Percentiles rank a stretch among this genome's conserved stretches.
These are phyloP conservation scores for Micoletzkya japonica DNA, from an alignment of 2,888 invertebrate genomes.

Conservation along the genomic window DNA sequence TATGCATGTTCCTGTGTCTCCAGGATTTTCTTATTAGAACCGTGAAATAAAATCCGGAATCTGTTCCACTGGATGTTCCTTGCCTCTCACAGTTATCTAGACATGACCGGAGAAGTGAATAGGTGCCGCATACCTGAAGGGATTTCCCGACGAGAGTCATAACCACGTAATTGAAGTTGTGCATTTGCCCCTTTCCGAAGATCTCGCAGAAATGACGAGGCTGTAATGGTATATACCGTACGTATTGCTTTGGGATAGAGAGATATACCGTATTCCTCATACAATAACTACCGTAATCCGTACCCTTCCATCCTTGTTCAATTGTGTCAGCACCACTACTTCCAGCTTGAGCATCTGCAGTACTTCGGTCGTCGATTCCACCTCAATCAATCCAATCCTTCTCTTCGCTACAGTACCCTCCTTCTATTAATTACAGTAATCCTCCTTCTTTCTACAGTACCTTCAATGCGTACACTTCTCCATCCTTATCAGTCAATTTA, in stretches of 20 bases:
- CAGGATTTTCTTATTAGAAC: background rate
- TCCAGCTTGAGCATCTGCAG: constrained; percentile 57
- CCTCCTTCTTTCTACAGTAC: constrained; percentile 1
- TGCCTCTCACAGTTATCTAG: too few species aligned
- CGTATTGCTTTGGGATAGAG: too few species aligned
- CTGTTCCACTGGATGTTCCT: too few species aligned
- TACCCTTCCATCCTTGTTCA: constrained; percentile 42
- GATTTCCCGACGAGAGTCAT: constrained; percentile 55
- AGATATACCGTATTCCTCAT: too few species aligned
- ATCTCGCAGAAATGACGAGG: constrained; percentile 56
- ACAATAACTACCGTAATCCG: background rate
- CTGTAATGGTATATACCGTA: constrained; percentile 14
- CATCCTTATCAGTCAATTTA: constrained; percentile 37
- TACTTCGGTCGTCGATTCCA: constrained; percentile 51
- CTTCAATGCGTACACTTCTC: constrained; percentile 42
- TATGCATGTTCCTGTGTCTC: too few species aligned
- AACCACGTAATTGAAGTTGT: constrained; percentile 55
- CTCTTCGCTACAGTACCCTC: background rate
- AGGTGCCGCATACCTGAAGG: constrained; percentile 31
- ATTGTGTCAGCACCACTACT: constrained; percentile 53
- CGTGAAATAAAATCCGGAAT: too few species aligned
- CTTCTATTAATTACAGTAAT: too few species aligned
- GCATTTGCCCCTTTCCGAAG: constrained; percentile 52
- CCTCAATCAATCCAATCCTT: constrained; percentile 27
- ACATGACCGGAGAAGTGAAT: too few species aligned